Evolutionary conservation across 1,140 invertebrate genomes (phyloP).

Genomic region (Euschistus heros): DNA sequence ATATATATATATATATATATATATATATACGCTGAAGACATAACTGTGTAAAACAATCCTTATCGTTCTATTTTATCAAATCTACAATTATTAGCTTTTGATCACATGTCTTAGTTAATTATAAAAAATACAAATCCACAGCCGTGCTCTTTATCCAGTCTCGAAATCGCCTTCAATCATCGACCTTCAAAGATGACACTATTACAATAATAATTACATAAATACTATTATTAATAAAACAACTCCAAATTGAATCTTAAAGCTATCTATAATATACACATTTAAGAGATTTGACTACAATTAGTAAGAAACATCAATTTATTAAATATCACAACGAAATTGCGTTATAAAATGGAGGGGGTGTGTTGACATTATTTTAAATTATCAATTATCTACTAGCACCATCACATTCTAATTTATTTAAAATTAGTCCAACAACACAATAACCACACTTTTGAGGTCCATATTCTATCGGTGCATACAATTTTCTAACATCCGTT

Average conservation of each 20-base stretch:
- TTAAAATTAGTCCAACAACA: neutral
- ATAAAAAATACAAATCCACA: slow-evolving; percentile 27
- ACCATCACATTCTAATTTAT: slow-evolving; percentile 17
- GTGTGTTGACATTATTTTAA: slow-evolving; percentile 19
- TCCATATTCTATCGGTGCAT: slow-evolving; percentile 5
- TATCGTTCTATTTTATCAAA: slow-evolving; percentile 17
- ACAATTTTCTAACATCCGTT: slow-evolving; percentile 7
- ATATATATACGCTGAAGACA: too few species aligned
- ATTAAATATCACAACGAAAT: slow-evolving; percentile 26
- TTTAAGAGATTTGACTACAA: slow-evolving; percentile 25
- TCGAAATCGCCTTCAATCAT: slow-evolving; percentile 15
- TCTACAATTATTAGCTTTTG: slow-evolving; percentile 20
- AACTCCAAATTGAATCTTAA: slow-evolving; percentile 21
- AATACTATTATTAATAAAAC: slow-evolving; percentile 23
- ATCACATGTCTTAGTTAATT: slow-evolving; percentile 21
- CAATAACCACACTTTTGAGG: slow-evolving; percentile 11
- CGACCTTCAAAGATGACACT: slow-evolving; percentile 20
- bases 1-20: too few species aligned
- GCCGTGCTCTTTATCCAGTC: slow-evolving; percentile 25
- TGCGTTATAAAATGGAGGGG: slow-evolving; percentile 26
- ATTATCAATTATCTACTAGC: slow-evolving; percentile 21
- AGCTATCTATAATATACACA: slow-evolving; percentile 24
- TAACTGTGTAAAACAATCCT: slow-evolving; percentile 6
- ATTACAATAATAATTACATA: slow-evolving; percentile 20
- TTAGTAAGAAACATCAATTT: slow-evolving; percentile 27